Evolutionary conservation across 2,113 vertebrate species (phyloP).

Genomic region (Peromyscus leucopus): DNA sequence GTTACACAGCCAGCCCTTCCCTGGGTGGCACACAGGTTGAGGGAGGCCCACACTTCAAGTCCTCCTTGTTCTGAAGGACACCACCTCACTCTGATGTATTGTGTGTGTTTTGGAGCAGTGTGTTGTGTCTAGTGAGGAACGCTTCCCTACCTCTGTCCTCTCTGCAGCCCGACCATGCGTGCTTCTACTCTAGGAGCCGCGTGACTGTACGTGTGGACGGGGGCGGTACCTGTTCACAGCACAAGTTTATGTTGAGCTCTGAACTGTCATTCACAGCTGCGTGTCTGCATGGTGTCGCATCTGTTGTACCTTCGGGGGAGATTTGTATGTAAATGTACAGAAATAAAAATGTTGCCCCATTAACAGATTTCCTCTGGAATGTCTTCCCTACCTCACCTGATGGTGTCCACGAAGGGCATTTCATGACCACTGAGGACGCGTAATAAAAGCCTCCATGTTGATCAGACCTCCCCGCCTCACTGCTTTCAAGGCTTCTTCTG

Average conservation of each 20-base stretch:
- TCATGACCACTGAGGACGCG: conserved; percentile 49
- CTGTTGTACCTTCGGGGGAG: conserved; percentile 88
- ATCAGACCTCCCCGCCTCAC: neutral
- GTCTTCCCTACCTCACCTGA: conserved; percentile 82
- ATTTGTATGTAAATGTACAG: conserved; percentile 91
- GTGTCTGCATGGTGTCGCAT: conserved; percentile 91
- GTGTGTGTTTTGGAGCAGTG: conserved; percentile 84
- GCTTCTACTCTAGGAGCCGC: conserved; percentile 81
- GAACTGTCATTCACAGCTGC: conserved; percentile 88
- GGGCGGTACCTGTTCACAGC: conserved; percentile 88
- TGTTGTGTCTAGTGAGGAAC: conserved; percentile 82
- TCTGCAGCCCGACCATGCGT: conserved; percentile 67
- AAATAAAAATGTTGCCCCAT: conserved; percentile 90
- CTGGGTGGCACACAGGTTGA: conserved; percentile 66
- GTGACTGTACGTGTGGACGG: conserved; percentile 82
- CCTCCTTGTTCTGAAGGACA: conserved; percentile 57
- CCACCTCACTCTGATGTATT: conserved; percentile 84
- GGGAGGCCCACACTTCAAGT: conserved; percentile 41
- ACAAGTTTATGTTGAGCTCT: conserved; percentile 88
- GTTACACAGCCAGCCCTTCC: conserved; percentile 79
- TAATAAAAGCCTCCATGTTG: conserved; percentile 43
- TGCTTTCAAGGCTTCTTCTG: conserved; percentile 3
- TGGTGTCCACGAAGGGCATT: conserved; percentile 66
- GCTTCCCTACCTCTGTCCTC: conserved; percentile 45
- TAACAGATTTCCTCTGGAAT: conserved; percentile 78